These are phyloP conservation scores for Andricus grossulariae DNA, from an alignment of 1,140 invertebrate genomes.

Conservation along the genomic window DNA sequence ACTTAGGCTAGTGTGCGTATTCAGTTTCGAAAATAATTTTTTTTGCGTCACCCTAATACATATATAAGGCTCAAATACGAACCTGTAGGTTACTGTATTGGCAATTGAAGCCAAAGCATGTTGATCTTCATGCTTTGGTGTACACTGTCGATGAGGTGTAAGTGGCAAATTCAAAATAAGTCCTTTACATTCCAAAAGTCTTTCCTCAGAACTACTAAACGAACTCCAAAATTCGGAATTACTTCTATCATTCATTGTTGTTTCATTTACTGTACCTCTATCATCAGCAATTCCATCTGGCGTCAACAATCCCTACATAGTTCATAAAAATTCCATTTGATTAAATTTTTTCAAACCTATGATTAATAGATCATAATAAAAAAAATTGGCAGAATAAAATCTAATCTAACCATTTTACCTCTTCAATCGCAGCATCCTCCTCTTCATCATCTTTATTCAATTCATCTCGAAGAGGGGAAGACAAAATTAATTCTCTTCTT, in stretches of 20 bases:
- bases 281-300: constrained; percentile 82
- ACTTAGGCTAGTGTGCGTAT: too few species aligned
- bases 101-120: constrained; percentile 75
- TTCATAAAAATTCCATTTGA: not conserved
- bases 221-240: constrained; percentile 88
- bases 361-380: not conserved
- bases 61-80: not conserved
- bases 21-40: too few species aligned
- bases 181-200: constrained; percentile 83
- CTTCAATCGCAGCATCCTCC: constrained; percentile 79
- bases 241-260: constrained; percentile 80
- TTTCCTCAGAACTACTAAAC: constrained; percentile 86
- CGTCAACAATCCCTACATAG: constrained; percentile 55
- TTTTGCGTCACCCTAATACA: too few species aligned
- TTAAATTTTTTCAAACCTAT: not conserved
- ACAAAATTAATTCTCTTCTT: constrained; percentile 67
- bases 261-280: constrained; percentile 79
- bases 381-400: not conserved
- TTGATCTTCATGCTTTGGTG: constrained; percentile 66
- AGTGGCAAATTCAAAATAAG: constrained; percentile 84
- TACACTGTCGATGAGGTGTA: constrained; percentile 79
- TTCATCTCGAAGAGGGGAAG: constrained; percentile 67
- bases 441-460: constrained; percentile 79
- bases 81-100: constrained; percentile 82
- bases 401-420: constrained; percentile 69